Evolutionary conservation across 2,113 vertebrate genomes (phyloP), one percentile per base, ranked within the genome.

Genomic region (Lagopus leucura): DNA sequence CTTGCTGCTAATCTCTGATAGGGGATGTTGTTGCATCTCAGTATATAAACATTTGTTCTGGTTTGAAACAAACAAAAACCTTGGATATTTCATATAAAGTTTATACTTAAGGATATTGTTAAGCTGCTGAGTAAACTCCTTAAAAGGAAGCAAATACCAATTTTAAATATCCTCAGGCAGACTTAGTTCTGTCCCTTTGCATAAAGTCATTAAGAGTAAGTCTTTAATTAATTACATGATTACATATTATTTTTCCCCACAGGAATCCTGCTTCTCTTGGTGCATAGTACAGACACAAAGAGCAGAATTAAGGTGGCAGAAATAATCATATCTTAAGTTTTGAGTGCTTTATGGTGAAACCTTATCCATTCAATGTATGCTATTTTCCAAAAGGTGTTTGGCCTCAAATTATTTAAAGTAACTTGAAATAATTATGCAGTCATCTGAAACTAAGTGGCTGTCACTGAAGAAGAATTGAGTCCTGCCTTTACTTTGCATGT

Each of bases 191-290:
- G 89, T 94, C 91, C 86, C 81, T 90, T 93, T 85, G 67, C 78
- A 96, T 92, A 69, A 93, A 93, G 82, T 94, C 92, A 90, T 94
- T 95, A 96, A 21, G 55, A 88, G 22, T 78, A 84, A 79, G 74
- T 65, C 40, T 95, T 91, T 94, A 95, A 92, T 96, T 93, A 95
- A 95, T 96, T 92, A 94, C 92, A 65, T 75, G 52, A 52, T 79
- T 82, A 34, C 66, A 27, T 90, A 82, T 79, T 94, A 79, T 95
- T 94, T 96, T 95, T 79, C 87, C 86, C 61, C 74, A 92, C 81
- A 95, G 94, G 86, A 93, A 54, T 86, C 81, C 64, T 80, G n/a
- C 67, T 89, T 92, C 67, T 64, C 43, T 86, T 85, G 72, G 28
- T 93, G 67, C 60, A 63, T 50, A 87, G 55, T 63, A 55, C 32